phyloP scores from a whole-genome alignment of 2,113 vertebrate genomes.

The Talpa occidentalis region DNA sequence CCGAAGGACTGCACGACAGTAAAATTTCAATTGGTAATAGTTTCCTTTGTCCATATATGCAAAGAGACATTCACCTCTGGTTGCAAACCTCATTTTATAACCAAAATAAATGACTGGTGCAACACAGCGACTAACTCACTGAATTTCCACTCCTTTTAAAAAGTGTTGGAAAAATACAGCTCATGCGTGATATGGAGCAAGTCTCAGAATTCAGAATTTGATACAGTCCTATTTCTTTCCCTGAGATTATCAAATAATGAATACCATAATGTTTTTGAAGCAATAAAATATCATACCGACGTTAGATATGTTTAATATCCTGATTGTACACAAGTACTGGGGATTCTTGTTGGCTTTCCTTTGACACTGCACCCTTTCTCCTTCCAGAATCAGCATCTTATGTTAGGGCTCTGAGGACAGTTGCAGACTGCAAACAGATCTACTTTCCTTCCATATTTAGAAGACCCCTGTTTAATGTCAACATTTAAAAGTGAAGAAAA shows the following conservation, averaged over 20 bases:
- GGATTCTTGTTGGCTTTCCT: not conserved
- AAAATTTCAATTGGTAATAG: not conserved
- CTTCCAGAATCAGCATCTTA: not conserved
- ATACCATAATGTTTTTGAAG: not conserved
- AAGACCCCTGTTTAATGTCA: not conserved
- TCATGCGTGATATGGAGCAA: not conserved
- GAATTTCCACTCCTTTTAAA: conserved; percentile 34
- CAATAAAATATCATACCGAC: not conserved
- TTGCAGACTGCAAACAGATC: not conserved
- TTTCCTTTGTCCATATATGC: not conserved
- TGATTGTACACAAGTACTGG: not conserved
- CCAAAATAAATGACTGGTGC: conserved; percentile 28
- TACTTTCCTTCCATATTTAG: not conserved
- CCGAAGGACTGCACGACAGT: not conserved
- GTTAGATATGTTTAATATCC: not conserved
- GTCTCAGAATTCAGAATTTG: conserved; percentile 26
- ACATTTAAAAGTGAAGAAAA: not conserved
- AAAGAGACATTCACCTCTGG: not conserved
- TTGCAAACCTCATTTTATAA: conserved; percentile 38
- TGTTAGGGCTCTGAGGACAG: not conserved
- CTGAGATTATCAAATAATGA: not conserved
- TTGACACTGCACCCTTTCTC: not conserved
- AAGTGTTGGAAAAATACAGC: not conserved
- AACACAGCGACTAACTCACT: not conserved
- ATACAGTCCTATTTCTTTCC: not conserved